These are phyloP conservation scores for Sweltsa coloradensis DNA, from an alignment of 1,140 invertebrate genomes.

Conservation along the genomic window DNA sequence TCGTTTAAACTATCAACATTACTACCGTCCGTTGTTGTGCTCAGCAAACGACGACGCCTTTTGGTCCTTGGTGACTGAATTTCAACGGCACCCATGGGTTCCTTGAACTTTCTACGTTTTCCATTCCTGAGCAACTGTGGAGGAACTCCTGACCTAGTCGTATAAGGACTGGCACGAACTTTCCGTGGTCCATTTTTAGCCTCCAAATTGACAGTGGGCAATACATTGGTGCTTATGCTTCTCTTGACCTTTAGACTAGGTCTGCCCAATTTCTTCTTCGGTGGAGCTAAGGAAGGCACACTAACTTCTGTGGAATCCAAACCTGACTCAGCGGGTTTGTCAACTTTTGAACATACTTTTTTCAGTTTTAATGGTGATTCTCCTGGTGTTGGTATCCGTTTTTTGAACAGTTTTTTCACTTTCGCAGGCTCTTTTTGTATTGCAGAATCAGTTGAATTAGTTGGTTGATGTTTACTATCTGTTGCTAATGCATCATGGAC, in stretches of 20 bases:
- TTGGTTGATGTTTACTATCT: too few relatives aligned
- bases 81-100: conserved; percentile 3
- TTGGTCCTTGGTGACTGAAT: neutral
- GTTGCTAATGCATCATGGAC: too few relatives aligned
- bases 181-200: neutral
- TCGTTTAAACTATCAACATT: neutral
- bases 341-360: neutral
- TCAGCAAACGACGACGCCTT: neutral
- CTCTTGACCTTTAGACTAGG: neutral
- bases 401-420: neutral
- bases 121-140: conserved; percentile 11
- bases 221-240: neutral
- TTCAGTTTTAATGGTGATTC: neutral
- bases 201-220: neutral
- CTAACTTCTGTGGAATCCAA: neutral
- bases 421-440: neutral
- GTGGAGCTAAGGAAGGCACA: neutral
- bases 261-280: neutral
- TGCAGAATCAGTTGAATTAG: neutral
- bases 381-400: neutral
- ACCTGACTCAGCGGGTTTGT: neutral
- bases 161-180: conserved; percentile 5
- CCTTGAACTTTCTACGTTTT: conserved; percentile 10
- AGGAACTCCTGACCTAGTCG: conserved; percentile 10
- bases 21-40: conserved; percentile 3